Base-by-base conservation (phyloP, 2,797 vertebrate genomes). In the Phylloscopus collybita region DNA sequence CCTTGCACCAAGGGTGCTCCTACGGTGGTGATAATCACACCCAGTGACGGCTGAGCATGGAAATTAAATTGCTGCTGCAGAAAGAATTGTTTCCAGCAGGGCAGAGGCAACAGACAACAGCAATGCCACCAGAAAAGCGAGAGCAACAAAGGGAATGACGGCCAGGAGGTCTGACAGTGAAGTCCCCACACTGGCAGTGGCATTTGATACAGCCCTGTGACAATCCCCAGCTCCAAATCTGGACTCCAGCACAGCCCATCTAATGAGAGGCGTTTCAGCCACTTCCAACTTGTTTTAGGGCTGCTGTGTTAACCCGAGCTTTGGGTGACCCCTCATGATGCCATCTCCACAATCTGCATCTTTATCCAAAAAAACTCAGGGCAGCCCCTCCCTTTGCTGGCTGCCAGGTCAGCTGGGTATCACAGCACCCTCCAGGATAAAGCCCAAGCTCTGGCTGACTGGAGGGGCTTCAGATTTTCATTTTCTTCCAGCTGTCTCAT, bases 281-380 rank as follows among this genome's bases (percentile, higher is more conserved):
- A 29, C 29, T 34, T 38, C 18, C 45, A 45, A 36, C 47, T 79
- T 62, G 13, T 59, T 69, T 79, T 12, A 29, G 47, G 66, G 51
- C 29, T 59, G 42, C n/a, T 66, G 56, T n/a, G 45, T 26, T 71
- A 80, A 44, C 20, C 30, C 66, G 38, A 80, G 75, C 54, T 93
- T 54, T 54, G 56, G n/a, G 27, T 49, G 54, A 38, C 23, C 7
- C 45, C 34, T 79, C 3, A 3, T 0, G 0, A 61, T 69, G 53
- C 29, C 42, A 47, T 34, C 36, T 51, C 47, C 59, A 29, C 11
- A 6, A 36, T 40, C 17, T 53, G 34, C 29, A 23, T 56, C 79
- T 87, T 83, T 70, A 70, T 67, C 34, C 62, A 19, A 44, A 66
- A 66, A 71, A 62, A 1, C 23, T 36, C 25, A 11, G 40, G 0